Evolutionary conservation across 2,888 invertebrate genomes (phyloP).

Genomic region (Leucoptera coffeella): DNA sequence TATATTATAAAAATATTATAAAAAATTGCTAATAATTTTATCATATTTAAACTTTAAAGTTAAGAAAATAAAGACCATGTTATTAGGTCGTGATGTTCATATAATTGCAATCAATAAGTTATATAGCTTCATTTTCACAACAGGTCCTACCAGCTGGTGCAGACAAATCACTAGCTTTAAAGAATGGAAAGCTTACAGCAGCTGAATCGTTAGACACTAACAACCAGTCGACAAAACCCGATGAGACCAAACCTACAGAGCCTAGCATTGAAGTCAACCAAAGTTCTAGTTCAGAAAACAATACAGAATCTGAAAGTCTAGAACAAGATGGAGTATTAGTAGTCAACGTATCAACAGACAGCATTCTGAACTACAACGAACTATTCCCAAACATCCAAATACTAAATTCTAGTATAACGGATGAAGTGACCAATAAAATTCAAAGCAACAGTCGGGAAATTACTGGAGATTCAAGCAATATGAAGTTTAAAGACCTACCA

Average conservation of each 20-base stretch:
- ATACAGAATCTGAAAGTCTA: constrained; percentile 40
- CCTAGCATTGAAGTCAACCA: constrained; percentile 9
- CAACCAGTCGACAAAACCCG: constrained; percentile 14
- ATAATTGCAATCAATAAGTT: too few species aligned
- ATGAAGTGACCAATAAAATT: constrained; percentile 46
- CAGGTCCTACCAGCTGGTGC: constrained; percentile 34
- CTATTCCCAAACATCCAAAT: constrained; percentile 31
- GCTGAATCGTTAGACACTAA: constrained; percentile 23
- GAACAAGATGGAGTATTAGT: constrained; percentile 46
- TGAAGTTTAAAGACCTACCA: constrained; percentile 33
- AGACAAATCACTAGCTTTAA: constrained; percentile 31
- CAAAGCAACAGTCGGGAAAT: constrained; percentile 51
- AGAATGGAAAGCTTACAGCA: constrained; percentile 34
- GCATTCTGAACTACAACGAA: constrained; percentile 39
- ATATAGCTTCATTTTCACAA: too few species aligned
- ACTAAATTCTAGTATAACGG: constrained; percentile 32
- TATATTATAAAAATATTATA: too few species aligned
- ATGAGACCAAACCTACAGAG: constrained; percentile 11
- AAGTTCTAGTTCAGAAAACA: constrained; percentile 33
- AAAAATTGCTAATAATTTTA: too few species aligned
- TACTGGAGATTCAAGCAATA: constrained; percentile 37
- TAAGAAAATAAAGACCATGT: too few species aligned
- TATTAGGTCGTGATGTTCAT: too few species aligned
- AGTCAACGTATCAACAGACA: constrained; percentile 38
- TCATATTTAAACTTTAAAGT: too few species aligned